Percentiles rank a stretch among this genome's conserved stretches.
Evolutionary conservation across 2,113 vertebrate species (phyloP).

Genomic region (Ochotona curzoniae): DNA sequence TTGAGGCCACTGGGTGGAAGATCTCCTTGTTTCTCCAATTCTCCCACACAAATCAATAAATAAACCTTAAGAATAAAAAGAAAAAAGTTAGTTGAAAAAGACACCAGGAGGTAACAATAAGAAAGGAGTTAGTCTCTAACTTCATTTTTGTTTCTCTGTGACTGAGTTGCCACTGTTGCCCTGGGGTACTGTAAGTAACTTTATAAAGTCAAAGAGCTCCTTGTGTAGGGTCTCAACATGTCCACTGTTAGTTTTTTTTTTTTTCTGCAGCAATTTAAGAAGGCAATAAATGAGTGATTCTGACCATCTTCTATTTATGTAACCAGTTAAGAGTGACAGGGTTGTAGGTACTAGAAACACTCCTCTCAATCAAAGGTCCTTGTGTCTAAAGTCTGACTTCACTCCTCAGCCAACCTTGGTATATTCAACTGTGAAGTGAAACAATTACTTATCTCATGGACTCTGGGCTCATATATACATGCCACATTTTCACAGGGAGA

Average conservation of each 20-base stretch:
- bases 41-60: too few species aligned
- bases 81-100: neutral
- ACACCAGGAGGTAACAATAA: conserved; percentile 37
- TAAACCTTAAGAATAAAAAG: too few species aligned
- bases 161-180: conserved; percentile 17
- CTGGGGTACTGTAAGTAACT: conserved; percentile 64
- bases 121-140: neutral
- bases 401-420: neutral
- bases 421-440: conserved; percentile 46
- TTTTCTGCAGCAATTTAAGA: conserved; percentile 71
- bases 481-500: neutral
- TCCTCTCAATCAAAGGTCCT: conserved; percentile 54
- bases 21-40: too few species aligned
- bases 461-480: neutral
- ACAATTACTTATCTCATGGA: neutral
- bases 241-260: conserved; percentile 67
- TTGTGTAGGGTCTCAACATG: conserved; percentile 70
- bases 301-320: conserved; percentile 78
- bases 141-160: conserved; percentile 36
- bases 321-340: conserved; percentile 57
- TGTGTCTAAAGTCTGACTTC: conserved; percentile 68
- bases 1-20: too few species aligned
- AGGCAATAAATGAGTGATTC: conserved; percentile 70
- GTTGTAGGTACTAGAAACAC: conserved; percentile 62
- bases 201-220: conserved; percentile 73